Evolutionary conservation across 2,797 vertebrate genomes (phyloP).

Genomic region (Protosalanx chinensis): DNA sequence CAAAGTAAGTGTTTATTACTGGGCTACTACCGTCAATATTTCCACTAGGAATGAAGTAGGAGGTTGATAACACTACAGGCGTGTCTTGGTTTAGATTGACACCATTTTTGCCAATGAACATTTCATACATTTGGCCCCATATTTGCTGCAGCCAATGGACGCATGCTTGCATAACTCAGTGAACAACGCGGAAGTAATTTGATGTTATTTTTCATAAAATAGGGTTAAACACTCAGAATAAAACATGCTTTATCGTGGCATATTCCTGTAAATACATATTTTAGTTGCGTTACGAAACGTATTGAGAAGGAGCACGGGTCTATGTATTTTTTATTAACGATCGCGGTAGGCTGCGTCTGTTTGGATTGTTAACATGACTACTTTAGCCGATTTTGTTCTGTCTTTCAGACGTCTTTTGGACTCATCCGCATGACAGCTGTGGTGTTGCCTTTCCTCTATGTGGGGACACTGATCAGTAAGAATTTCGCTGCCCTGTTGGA

Average conservation of each 20-base stretch:
- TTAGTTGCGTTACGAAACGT: background rate
- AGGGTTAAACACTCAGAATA: background rate
- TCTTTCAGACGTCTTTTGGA: constrained; percentile 83
- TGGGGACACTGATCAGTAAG: constrained; percentile 95
- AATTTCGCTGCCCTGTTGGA: constrained; percentile 92
- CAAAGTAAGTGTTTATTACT: constrained; percentile 78
- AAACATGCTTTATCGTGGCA: background rate
- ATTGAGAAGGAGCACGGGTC: background rate
- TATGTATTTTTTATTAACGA: background rate
- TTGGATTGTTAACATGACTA: background rate
- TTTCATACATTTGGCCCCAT: accelerated
- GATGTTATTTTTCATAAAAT: background rate
- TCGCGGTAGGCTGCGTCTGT: background rate
- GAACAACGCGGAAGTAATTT: constrained; percentile 53
- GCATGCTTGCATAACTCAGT: constrained; percentile 11
- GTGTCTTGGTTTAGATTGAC: constrained; percentile 30
- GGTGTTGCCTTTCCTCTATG: constrained; percentile 91
- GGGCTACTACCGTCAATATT: background rate
- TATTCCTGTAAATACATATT: background rate
- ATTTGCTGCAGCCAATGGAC: constrained; percentile 48
- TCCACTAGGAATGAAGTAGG: background rate
- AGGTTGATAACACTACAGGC: constrained; percentile 10
- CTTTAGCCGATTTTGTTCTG: background rate
- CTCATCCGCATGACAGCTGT: constrained; percentile 84
- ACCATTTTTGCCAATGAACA: constrained; percentile 43